Evolutionary conservation across 30 jellyfish, hydroid and myxozoan species (phyloP), one percentile per base, ranked within the genome.

Genomic region (Aurelia aurita): DNA sequence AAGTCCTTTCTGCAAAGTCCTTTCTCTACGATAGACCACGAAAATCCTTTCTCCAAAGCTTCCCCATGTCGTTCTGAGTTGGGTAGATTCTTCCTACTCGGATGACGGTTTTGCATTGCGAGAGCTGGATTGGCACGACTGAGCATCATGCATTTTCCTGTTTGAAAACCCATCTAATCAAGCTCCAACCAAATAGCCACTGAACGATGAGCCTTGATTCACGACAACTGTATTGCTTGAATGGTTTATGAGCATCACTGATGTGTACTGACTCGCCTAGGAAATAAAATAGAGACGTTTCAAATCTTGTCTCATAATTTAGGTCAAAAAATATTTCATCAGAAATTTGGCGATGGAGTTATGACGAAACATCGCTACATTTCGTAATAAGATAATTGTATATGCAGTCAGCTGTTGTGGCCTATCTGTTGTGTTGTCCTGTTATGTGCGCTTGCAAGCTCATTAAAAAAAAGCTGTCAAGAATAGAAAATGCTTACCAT

Each of bases 101-200:
- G 51, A 22, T 22, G 21, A 39, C 29, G 46, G 13, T 61, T 49
- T 28, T 32, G 29, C 27, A 49, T 31, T 69, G 46, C 22, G 12
- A 28, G 19, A 0, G 73, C 73, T 61, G 29, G 29, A 39, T 22
- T 8, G 20, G 35, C n/a, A 39, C 19, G 1, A 22, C 2, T 61
- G 35, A 5, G 35, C 29, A 22, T 61, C 73, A 61, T 3, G 10
- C 2, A 19, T 14, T 20, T 22, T 18, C 6, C 39, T 61, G n/a
- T 39, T 22, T 3, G 20, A 19, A 22, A 22, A 22, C 21, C 15
- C 2, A 3, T 4, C 3, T 12, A 13, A n/a, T 62, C 59, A 89
- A 16, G 97, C 97, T 3, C 97, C 97, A 7, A 90, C 93, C 66
- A 90, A 28, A 62, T 72, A 70, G 20, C 95, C 95, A 46, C 96